Percentiles rank a stretch among this genome's conserved stretches.
phyloP scores from a whole-genome alignment of 2,113 vertebrate genomes.

The Mus spicilegus region DNA sequence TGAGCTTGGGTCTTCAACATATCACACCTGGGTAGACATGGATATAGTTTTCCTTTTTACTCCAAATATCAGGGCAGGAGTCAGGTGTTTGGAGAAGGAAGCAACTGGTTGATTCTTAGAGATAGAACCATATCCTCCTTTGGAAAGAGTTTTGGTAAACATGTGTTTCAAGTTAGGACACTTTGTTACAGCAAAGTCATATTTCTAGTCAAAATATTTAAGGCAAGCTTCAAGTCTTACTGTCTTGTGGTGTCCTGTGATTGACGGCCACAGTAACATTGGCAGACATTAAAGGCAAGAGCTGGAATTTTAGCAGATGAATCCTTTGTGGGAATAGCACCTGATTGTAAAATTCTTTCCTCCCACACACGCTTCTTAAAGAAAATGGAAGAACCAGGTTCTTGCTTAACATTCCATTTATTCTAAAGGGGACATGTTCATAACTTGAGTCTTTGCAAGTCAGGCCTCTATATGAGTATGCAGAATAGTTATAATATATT shows the following conservation, averaged over 20 bases:
- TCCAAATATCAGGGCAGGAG: conserved; percentile 18
- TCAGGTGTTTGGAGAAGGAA: conserved; percentile 25
- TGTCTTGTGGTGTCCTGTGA: not conserved
- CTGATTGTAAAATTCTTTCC: not conserved
- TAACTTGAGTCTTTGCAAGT: not conserved
- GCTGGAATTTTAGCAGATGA: not conserved
- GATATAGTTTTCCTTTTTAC: not conserved
- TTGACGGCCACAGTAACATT: not conserved
- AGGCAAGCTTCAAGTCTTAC: conserved; percentile 21
- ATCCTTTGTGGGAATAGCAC: not conserved
- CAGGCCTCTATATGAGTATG: not conserved
- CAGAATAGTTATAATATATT: not conserved
- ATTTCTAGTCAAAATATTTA: conserved; percentile 66
- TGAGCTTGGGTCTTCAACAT: not conserved
- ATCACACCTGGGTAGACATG: not conserved
- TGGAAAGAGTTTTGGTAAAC: conserved; percentile 58
- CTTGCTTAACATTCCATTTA: not conserved
- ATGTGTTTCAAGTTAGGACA: conserved; percentile 43
- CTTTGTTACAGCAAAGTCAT: conserved; percentile 54
- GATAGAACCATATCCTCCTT: conserved; percentile 1
- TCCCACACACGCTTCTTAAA: not conserved
- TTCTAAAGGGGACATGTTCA: not conserved
- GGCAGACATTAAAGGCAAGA: not conserved
- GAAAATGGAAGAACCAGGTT: not conserved
- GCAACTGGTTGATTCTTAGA: not conserved